These are phyloP conservation scores for Leucosticte australis DNA, from an alignment of 2,113 vertebrate genomes.

Conservation along the genomic window DNA sequence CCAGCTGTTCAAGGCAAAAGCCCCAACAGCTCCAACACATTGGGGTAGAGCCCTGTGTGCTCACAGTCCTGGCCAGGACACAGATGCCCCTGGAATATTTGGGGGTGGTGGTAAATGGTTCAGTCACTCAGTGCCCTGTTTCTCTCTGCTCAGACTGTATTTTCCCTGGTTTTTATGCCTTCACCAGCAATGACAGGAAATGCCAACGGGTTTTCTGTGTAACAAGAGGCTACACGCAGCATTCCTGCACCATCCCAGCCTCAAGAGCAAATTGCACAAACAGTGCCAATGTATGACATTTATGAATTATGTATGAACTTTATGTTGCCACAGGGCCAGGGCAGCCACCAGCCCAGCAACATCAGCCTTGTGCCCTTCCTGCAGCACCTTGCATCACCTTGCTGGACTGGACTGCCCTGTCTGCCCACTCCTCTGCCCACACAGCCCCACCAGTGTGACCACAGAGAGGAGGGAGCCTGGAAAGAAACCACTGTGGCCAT, in stretches of 20 bases:
- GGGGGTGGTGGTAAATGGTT: background rate
- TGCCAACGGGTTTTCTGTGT: background rate
- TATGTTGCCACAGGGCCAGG: background rate
- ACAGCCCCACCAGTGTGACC: background rate
- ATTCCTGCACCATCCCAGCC: background rate
- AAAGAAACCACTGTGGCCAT: background rate
- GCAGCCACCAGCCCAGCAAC: background rate
- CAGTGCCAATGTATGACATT: background rate
- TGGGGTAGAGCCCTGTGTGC: accelerated
- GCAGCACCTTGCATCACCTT: background rate
- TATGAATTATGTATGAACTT: background rate
- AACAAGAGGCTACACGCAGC: background rate
- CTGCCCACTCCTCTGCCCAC: background rate
- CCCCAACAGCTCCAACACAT: background rate
- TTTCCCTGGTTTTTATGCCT: background rate
- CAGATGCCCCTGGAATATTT: background rate
- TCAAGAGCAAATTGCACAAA: background rate
- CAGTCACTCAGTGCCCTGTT: background rate
- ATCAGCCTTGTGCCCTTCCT: background rate
- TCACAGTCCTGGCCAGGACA: background rate
- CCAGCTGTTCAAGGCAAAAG: background rate
- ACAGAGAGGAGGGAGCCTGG: background rate
- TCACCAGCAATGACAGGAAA: background rate
- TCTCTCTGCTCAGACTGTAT: background rate
- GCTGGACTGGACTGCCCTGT: background rate